Percentiles rank a stretch among this genome's conserved stretches.
Evolutionary conservation across 2,888 invertebrate genomes (phyloP).

Genomic region (Ophion ellenae): DNA sequence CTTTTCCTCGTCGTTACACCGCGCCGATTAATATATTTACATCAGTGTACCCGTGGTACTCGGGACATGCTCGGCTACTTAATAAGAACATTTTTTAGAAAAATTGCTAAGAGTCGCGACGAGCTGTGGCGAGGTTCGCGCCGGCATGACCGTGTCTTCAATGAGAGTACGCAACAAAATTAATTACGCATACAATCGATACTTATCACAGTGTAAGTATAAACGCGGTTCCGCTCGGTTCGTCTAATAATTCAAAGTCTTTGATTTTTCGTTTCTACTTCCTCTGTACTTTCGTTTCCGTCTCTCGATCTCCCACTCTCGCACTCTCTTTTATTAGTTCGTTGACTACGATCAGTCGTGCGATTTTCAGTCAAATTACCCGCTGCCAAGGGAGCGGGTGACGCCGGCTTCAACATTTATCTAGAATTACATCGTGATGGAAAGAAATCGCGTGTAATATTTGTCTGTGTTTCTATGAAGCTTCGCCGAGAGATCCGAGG

Average conservation of each 20-base stretch:
- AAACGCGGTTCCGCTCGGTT: slow-evolving; percentile 72
- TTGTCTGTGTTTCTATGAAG: slow-evolving; percentile 58
- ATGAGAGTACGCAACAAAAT: slow-evolving; percentile 50
- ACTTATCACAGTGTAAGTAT: slow-evolving; percentile 81
- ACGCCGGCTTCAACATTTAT: slow-evolving; percentile 18
- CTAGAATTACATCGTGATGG: slow-evolving; percentile 43
- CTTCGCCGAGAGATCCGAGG: slow-evolving; percentile 54
- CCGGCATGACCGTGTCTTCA: slow-evolving; percentile 4
- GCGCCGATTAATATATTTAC: not conserved
- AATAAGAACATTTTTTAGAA: slow-evolving; percentile 60
- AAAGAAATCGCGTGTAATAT: not conserved
- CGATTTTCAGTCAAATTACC: slow-evolving; percentile 61
- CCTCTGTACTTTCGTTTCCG: slow-evolving; percentile 24
- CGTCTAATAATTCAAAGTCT: slow-evolving; percentile 60
- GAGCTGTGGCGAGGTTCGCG: not conserved
- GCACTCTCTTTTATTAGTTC: slow-evolving; percentile 13
- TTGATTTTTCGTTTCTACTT: slow-evolving; percentile 56
- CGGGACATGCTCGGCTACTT: slow-evolving; percentile 31
- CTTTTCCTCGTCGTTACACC: slow-evolving; percentile 10
- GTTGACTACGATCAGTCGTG: slow-evolving; percentile 53
- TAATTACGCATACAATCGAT: slow-evolving; percentile 74
- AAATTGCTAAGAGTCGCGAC: slow-evolving; percentile 47
- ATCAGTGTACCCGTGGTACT: not conserved
- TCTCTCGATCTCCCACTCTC: not conserved
- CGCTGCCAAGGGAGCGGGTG: not conserved